These are phyloP conservation scores for Tarsius wallacei DNA, from an alignment of 2,797 vertebrate genomes.

Conservation along the genomic window DNA sequence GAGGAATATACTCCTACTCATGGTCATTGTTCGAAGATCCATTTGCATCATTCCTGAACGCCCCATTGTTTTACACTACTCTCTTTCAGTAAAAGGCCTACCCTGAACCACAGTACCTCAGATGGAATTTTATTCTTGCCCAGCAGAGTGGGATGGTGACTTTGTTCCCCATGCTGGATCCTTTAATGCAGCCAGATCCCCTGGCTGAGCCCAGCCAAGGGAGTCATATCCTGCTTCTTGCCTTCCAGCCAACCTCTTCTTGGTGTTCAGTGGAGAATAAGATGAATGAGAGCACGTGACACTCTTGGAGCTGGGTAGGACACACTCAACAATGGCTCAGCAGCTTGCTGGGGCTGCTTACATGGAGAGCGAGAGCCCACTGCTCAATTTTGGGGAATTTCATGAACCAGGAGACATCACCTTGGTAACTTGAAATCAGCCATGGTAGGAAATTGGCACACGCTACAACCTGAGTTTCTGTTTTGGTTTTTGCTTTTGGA, in stretches of 20 bases:
- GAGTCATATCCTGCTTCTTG: fast-evolving
- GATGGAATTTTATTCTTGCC: not conserved
- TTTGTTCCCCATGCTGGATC: fast-evolving
- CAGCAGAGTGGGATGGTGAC: fast-evolving
- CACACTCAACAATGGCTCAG: not conserved
- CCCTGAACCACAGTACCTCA: fast-evolving
- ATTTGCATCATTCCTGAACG: fast-evolving
- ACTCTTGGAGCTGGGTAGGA: not conserved
- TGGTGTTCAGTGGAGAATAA: not conserved
- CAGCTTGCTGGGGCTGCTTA: not conserved
- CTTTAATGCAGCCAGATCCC: fast-evolving
- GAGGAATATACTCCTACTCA: no score
- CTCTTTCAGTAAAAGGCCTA: not conserved
- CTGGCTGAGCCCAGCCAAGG: fast-evolving
- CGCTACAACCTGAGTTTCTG: not conserved
- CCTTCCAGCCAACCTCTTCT: fast-evolving
- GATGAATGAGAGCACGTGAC: not conserved
- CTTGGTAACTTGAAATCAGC: not conserved
- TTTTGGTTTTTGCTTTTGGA: not conserved
- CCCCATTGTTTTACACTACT: fast-evolving
- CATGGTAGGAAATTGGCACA: not conserved
- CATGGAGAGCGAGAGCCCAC: not conserved
- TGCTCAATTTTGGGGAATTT: not conserved
- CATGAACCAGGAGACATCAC: constrained; percentile 6
- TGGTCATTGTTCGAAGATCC: not conserved